Conservation (phyloP, 2,797 vertebrate species). For the Oreochromis grahami region DNA sequence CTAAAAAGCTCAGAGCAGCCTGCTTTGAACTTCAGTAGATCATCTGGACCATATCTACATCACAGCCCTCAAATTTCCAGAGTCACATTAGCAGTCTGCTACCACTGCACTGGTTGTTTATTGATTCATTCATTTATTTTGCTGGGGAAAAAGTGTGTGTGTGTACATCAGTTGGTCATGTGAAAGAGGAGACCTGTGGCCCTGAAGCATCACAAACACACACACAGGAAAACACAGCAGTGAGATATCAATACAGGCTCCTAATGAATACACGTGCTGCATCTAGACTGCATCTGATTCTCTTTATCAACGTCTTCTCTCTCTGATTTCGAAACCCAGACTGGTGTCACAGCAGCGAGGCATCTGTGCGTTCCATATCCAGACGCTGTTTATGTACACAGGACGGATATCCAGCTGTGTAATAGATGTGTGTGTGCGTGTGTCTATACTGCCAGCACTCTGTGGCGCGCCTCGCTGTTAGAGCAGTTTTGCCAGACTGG, state of each 20-base stretch:
- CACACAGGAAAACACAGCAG: neutral
- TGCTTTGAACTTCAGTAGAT: neutral
- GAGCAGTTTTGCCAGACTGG: slow-evolving; percentile 6
- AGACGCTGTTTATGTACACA: slow-evolving; percentile 25
- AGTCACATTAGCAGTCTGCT: neutral
- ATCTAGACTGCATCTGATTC: neutral
- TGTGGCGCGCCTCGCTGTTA: slow-evolving; percentile 4
- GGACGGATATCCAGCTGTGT: slow-evolving; percentile 38
- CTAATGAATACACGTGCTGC: slow-evolving; percentile 16
- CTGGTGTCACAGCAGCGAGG: neutral
- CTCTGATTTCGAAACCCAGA: slow-evolving; percentile 3
- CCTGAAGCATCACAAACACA: neutral
- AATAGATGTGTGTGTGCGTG: slow-evolving; percentile 1
- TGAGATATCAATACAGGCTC: neutral
- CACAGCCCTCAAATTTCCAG: neutral
- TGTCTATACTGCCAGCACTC: slow-evolving; percentile 3
- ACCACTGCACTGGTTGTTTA: neutral
- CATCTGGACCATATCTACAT: neutral
- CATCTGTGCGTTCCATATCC: neutral
- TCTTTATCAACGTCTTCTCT: neutral
- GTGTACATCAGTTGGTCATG: neutral
- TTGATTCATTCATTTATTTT: neutral
- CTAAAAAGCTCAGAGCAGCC: neutral
- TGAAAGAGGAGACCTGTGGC: slow-evolving; percentile 24
- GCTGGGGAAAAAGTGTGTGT: neutral